These are phyloP conservation scores for Bursaphelenchus okinawaensis DNA, from an alignment of 2,888 invertebrate species.

Conservation along the genomic window DNA sequence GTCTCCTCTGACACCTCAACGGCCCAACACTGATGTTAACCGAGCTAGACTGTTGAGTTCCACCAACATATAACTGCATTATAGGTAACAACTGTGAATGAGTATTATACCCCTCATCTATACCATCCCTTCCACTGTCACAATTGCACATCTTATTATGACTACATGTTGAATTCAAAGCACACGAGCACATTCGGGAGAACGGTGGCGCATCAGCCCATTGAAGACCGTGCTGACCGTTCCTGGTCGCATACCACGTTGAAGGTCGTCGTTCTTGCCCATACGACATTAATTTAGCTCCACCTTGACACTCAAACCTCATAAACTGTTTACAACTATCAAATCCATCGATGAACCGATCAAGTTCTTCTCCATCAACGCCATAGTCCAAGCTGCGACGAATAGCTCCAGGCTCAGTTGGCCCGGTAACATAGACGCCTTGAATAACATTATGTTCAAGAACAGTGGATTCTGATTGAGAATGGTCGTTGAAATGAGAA, in stretches of 20 bases:
- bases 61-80: conserved; percentile 53
- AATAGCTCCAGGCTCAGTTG: conserved; percentile 44
- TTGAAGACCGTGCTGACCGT: conserved; percentile 43
- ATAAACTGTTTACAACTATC: conserved; percentile 49
- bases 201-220: conserved; percentile 56
- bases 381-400: conserved; percentile 43
- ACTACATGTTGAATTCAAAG: conserved; percentile 47
- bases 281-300: conserved; percentile 48
- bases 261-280: conserved; percentile 49
- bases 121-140: conserved; percentile 49
- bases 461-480: conserved; percentile 1
- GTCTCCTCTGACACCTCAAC: conserved; percentile 40
- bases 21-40: conserved; percentile 49
- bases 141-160: conserved; percentile 51
- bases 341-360: conserved; percentile 50
- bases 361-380: conserved; percentile 38
- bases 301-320: conserved; percentile 49
- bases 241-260: conserved; percentile 42
- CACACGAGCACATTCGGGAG: conserved; percentile 52
- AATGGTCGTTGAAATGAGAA: conserved; percentile 2
- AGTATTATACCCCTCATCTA: conserved; percentile 49
- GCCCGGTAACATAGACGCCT: conserved; percentile 45
- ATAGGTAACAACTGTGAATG: conserved; percentile 52
- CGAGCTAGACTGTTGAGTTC: conserved; percentile 40
- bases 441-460: background rate